phyloP scores from a whole-genome alignment of 1,140 invertebrate genomes.

The Aethina tumida region DNA sequence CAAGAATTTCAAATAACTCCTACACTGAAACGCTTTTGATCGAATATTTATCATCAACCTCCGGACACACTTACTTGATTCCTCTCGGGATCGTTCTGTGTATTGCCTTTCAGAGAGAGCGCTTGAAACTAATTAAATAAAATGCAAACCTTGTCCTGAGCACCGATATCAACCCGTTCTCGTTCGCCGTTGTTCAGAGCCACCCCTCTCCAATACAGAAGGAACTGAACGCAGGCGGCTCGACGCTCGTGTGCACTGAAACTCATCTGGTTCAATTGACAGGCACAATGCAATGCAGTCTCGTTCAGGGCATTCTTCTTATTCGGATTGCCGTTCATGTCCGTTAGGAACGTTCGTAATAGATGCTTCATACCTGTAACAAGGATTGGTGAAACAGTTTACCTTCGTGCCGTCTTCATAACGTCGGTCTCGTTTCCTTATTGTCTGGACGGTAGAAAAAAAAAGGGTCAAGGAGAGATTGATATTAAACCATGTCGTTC shows the following conservation, averaged over 20 bases:
- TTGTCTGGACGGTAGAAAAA: no score
- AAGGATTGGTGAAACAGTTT: background rate
- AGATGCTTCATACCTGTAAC: conserved; percentile 46
- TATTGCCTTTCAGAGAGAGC: no score
- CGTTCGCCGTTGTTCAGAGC: conserved; percentile 42
- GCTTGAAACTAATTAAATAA: no score
- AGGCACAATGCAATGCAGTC: conserved; percentile 53
- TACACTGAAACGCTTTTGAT: no score
- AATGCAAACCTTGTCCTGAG: conserved; percentile 47
- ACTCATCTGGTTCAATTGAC: conserved; percentile 42
- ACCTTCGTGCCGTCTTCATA: background rate
- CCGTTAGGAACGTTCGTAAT: conserved; percentile 52
- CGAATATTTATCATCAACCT: no score
- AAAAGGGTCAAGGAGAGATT: no score
- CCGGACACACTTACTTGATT: no score
- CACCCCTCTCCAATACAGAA: conserved; percentile 53
- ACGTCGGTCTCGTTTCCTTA: conserved; percentile 1
- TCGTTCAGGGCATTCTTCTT: conserved; percentile 57
- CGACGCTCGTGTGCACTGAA: conserved; percentile 48
- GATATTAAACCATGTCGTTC: no score
- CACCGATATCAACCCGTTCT: conserved; percentile 49
- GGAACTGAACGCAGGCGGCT: conserved; percentile 48
- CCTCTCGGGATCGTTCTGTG: no score
- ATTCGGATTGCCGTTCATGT: conserved; percentile 58
- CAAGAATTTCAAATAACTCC: no score